These are phyloP conservation scores for Agonopterix arenella DNA, from an alignment of 2,888 invertebrate genomes.

Conservation along the genomic window DNA sequence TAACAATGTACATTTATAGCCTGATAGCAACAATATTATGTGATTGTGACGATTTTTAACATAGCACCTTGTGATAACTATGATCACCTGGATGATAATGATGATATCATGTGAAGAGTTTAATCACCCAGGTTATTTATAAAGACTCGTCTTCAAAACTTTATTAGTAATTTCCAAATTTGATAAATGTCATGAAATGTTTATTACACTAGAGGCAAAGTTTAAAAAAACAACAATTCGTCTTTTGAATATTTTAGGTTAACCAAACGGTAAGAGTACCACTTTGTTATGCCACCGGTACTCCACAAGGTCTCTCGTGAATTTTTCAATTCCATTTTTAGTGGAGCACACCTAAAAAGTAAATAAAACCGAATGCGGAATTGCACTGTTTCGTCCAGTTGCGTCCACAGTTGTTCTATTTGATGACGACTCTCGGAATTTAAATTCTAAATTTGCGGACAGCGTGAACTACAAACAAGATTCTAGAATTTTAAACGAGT, in stretches of 20 bases:
- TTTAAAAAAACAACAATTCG: not conserved
- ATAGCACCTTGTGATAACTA: conserved; percentile 12
- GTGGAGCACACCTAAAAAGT: not conserved
- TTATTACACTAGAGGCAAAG: not conserved
- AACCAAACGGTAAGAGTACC: not conserved
- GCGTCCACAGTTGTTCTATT: not conserved
- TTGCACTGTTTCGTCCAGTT: not conserved
- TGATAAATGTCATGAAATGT: too few species aligned
- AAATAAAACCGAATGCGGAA: not conserved
- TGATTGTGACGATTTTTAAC: conserved; percentile 30
- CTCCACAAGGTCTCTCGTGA: not conserved
- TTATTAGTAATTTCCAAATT: too few species aligned
- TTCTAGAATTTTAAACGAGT: not conserved
- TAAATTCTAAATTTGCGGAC: too few species aligned
- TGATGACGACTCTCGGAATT: too few species aligned
- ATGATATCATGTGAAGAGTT: too few species aligned
- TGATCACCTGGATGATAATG: too few species aligned
- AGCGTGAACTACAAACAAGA: too few species aligned
- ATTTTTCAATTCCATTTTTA: not conserved
- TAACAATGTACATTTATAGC: conserved; percentile 19
- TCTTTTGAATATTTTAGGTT: not conserved
- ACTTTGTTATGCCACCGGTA: not conserved
- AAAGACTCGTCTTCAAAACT: too few species aligned
- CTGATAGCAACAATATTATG: conserved; percentile 28
- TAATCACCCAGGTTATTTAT: too few species aligned